Percentiles rank a stretch among this genome's conserved stretches.
phyloP scores from a whole-genome alignment of 2,797 vertebrate species.

The Nothura maculosa region DNA sequence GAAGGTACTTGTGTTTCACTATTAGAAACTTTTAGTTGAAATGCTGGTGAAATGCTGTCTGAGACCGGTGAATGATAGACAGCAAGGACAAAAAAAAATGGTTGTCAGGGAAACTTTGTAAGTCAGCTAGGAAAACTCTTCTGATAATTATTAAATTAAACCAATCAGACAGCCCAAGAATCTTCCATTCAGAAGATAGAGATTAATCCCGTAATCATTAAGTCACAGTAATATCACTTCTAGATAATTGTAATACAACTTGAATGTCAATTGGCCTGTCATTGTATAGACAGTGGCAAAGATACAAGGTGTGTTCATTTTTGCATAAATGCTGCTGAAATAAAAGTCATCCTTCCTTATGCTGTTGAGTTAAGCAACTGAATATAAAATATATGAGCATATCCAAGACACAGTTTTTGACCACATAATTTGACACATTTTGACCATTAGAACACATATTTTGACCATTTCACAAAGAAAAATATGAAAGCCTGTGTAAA shows the following conservation, averaged over 20 bases:
- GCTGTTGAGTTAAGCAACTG: not conserved
- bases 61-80: not conserved
- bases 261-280: not conserved
- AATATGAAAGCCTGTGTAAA: not conserved
- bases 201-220: slow-evolving; percentile 46
- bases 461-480: not conserved
- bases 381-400: not conserved
- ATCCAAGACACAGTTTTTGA: not conserved
- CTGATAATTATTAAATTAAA: slow-evolving; percentile 10
- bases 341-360: not conserved
- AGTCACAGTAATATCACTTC: slow-evolving; percentile 11
- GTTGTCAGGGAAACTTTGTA: slow-evolving; percentile 18
- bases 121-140: not conserved
- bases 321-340: not conserved
- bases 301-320: not conserved
- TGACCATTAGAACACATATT: not conserved
- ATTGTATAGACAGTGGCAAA: not conserved
- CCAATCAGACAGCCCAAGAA: not conserved
- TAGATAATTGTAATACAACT: slow-evolving; percentile 24
- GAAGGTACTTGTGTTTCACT: slow-evolving; percentile 62
- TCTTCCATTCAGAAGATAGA: not conserved
- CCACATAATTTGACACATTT: not conserved
- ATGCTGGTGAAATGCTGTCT: slow-evolving; percentile 20
- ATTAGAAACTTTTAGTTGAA: slow-evolving; percentile 51
- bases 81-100: slow-evolving; percentile 5